These are phyloP conservation scores for Oreochromis spilurus DNA, from an alignment of 2,113 vertebrate genomes.

Conservation along the genomic window DNA sequence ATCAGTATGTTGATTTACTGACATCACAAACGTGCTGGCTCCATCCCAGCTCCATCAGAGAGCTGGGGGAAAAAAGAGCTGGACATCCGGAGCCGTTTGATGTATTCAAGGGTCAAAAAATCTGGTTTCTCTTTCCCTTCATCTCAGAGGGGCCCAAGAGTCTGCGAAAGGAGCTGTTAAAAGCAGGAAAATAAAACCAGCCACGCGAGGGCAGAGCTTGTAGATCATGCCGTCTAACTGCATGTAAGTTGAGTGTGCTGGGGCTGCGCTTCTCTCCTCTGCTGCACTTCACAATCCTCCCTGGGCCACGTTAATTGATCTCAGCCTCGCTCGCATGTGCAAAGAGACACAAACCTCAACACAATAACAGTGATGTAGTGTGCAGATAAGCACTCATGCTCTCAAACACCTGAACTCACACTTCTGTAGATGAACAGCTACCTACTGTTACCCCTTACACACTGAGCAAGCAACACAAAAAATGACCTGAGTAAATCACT, in stretches of 20 bases:
- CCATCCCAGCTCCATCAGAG: neutral
- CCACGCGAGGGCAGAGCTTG: slow-evolving; percentile 60
- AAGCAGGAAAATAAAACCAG: slow-evolving; percentile 61
- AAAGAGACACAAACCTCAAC: slow-evolving; percentile 8
- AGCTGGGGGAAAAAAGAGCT: neutral
- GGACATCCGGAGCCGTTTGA: slow-evolving; percentile 44
- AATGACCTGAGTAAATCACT: neutral
- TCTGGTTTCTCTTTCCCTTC: slow-evolving; percentile 56
- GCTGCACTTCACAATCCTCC: slow-evolving; percentile 35
- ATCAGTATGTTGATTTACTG: slow-evolving; percentile 24
- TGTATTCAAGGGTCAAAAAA: slow-evolving; percentile 54
- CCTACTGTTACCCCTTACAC: neutral
- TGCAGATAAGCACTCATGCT: neutral
- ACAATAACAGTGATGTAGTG: neutral
- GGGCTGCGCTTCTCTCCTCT: slow-evolving; percentile 2
- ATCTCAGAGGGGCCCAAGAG: slow-evolving; percentile 45
- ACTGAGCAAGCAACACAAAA: neutral
- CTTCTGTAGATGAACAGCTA: neutral
- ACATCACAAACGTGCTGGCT: slow-evolving; percentile 22
- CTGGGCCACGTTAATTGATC: slow-evolving; percentile 25
- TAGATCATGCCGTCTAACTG: slow-evolving; percentile 56
- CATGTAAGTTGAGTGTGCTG: slow-evolving; percentile 26
- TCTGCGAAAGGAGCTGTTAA: slow-evolving; percentile 36
- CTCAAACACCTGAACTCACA: neutral
- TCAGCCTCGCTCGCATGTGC: slow-evolving; percentile 10